A percentile compares a stretch with the other conserved stretches of the same genome.
These are phyloP conservation scores for Cosmia trapezina DNA, from an alignment of 2,888 invertebrate genomes.

Conservation along the genomic window DNA sequence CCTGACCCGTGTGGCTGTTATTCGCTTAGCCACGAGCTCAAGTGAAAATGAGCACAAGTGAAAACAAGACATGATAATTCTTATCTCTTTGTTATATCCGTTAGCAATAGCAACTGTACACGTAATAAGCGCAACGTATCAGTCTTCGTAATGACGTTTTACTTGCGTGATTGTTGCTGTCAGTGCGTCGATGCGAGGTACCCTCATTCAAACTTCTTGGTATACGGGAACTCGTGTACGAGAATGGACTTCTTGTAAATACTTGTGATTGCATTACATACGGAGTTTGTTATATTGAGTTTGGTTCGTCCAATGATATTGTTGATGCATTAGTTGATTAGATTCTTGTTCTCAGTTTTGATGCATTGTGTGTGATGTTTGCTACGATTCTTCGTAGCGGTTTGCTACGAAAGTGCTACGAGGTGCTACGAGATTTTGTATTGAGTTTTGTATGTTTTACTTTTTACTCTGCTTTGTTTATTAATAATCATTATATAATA, in stretches of 20 bases:
- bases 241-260: slow-evolving; percentile 47
- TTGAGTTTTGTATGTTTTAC: neutral
- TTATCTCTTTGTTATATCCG: neutral
- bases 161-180: slow-evolving; percentile 86
- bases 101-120: slow-evolving; percentile 64
- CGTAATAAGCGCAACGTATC: slow-evolving; percentile 76
- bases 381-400: slow-evolving; percentile 31
- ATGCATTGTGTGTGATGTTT: slow-evolving; percentile 21
- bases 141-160: slow-evolving; percentile 84
- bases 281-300: slow-evolving; percentile 30
- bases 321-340: slow-evolving; percentile 51
- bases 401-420: slow-evolving; percentile 23
- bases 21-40: too few relatives aligned
- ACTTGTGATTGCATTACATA: slow-evolving; percentile 53
- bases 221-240: slow-evolving; percentile 73
- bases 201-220: slow-evolving; percentile 63
- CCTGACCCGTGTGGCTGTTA: too few relatives aligned
- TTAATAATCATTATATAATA: neutral
- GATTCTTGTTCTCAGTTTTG: slow-evolving; percentile 19
- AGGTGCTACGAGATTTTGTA: neutral
- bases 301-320: slow-evolving; percentile 22
- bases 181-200: slow-evolving; percentile 76
- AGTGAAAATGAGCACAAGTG: neutral
- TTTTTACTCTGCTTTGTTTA: neutral
- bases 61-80: slow-evolving; percentile 8